Conservation (phyloP, 2,797 vertebrate species). For the Cetoscarus ocellatus region DNA sequence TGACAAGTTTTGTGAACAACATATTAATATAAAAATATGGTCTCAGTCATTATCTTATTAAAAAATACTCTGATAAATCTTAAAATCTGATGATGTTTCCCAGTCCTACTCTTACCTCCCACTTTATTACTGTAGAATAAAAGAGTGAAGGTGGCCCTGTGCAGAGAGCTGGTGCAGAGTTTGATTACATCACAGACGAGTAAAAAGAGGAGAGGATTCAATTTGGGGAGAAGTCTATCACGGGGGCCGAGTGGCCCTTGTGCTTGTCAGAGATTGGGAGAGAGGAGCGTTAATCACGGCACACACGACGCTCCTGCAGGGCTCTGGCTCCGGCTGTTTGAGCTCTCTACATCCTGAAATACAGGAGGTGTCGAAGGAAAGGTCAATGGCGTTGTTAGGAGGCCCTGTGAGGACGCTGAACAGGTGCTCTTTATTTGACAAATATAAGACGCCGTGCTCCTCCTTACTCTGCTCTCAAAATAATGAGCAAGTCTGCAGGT, state of each 20-base stretch:
- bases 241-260: slow-evolving; percentile 70
- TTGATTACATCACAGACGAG: slow-evolving; percentile 76
- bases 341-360: slow-evolving; percentile 68
- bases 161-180: slow-evolving; percentile 60
- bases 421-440: slow-evolving; percentile 55
- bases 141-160: slow-evolving; percentile 69
- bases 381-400: slow-evolving; percentile 75
- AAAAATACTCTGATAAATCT: no score
- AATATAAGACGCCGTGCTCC: slow-evolving; percentile 41
- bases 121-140: slow-evolving; percentile 76
- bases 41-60: no score
- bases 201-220: slow-evolving; percentile 75
- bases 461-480: slow-evolving; percentile 20
- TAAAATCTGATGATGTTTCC: no score
- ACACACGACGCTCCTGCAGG: slow-evolving; percentile 45
- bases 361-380: slow-evolving; percentile 75
- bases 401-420: slow-evolving; percentile 52
- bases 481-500: slow-evolving; percentile 15
- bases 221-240: slow-evolving; percentile 82
- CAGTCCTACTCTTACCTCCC: slow-evolving; percentile 38
- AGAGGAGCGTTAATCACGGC: slow-evolving; percentile 74
- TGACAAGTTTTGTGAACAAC: no score
- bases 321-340: slow-evolving; percentile 54
- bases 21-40: no score
- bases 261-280: slow-evolving; percentile 83